Evolutionary conservation across 2,888 invertebrate species (phyloP), one percentile per base, ranked within the genome.

Genomic region (Agrotis ipsilon): DNA sequence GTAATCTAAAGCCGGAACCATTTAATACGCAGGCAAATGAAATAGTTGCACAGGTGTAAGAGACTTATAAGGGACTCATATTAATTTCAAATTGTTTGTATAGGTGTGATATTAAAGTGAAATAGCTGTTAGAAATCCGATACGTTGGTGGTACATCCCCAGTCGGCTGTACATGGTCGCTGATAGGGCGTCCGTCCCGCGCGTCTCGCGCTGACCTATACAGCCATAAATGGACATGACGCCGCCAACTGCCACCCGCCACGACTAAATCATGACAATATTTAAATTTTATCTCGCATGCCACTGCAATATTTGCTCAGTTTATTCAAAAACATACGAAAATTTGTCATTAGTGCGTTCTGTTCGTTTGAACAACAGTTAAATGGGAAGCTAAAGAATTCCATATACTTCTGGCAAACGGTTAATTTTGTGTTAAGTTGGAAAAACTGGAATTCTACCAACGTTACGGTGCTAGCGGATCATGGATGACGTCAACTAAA

Each of bases 221-320:
- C 89, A 65, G 57, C 94, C 94, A 86, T 93, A 94, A 88, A 94
- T 92, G 94, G 94, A 68, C 84, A 91, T 88, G 89, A 89, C 89
- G 89, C 90, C 89, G 91, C 87, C 90, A 84, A 87, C 90, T 87
- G 87, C 87, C 89, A 88, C 86, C 87, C 86, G 90, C 86, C 88
- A 86, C 90, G 88, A 87, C 89, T 89, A 92, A 92, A 92, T 92
- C 91, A 92, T 91, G 88, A 87, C 89, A 91, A 90, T 92, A 92
- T 93, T 93, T 91, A 92, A 90, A 91, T 90, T 91, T 89, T 87
- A 87, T 87, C 82, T 89, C 87, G 84, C 86, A 86, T 78, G 79
- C 81, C 85, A 87, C 80, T 90, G 88, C 85, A 86, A 89, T 88
- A 83, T 90, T 90, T 89, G 82, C 80, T 76, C 81, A 74, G 69